Percentiles rank a stretch among this genome's conserved stretches.
phyloP scores from a whole-genome alignment of 2,113 vertebrate species.

The Heteronetta atricapilla region DNA sequence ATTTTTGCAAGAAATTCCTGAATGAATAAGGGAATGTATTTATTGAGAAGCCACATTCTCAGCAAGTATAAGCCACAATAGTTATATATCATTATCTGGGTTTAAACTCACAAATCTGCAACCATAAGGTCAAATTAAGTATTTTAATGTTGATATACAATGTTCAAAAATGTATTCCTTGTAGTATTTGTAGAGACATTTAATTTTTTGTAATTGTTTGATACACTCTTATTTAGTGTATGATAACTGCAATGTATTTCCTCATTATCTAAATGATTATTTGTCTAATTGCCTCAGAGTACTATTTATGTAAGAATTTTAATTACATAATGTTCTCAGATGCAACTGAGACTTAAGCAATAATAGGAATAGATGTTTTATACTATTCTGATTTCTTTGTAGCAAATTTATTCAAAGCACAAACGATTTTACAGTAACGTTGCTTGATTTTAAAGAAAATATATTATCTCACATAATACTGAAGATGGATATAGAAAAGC shows the following conservation, averaged over 20 bases:
- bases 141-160: background rate
- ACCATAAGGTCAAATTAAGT: background rate
- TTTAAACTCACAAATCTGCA: background rate
- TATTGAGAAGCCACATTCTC: background rate
- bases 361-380: background rate
- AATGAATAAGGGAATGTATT: background rate
- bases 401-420: background rate
- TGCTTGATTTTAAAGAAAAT: background rate
- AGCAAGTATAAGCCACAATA: background rate
- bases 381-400: background rate
- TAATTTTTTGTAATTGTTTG: background rate
- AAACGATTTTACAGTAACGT: background rate
- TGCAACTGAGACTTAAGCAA: background rate
- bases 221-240: background rate
- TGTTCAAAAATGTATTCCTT: background rate
- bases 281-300: background rate
- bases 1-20: background rate
- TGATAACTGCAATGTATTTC: background rate
- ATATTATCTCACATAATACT: background rate
- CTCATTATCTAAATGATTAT: background rate
- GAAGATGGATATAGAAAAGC: background rate
- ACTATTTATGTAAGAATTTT: background rate
- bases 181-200: background rate
- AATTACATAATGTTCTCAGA: background rate
- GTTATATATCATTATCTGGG: rapidly evolving